A percentile compares a stretch with the other conserved stretches of the same genome.
phyloP scores from a whole-genome alignment of 2,113 vertebrate genomes.

The Mustela nigripes region DNA sequence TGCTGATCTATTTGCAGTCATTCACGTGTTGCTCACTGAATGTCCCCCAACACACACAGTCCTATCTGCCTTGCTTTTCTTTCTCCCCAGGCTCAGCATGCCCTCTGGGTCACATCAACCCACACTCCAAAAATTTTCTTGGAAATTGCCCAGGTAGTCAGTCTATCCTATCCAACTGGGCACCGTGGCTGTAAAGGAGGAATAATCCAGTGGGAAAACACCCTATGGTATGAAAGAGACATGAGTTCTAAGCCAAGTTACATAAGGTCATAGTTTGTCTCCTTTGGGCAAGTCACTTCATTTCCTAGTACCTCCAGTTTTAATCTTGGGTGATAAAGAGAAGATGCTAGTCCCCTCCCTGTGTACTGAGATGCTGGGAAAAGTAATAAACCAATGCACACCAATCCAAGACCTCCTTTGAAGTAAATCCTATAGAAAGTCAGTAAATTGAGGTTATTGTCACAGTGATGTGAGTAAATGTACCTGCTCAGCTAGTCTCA shows the following conservation, averaged over 20 bases:
- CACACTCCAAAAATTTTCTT: neutral
- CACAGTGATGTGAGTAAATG: neutral
- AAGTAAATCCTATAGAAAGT: constrained; percentile 26
- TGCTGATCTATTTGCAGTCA: neutral
- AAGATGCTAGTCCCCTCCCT: neutral
- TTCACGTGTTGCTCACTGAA: neutral
- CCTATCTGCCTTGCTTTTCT: neutral
- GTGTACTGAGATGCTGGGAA: neutral
- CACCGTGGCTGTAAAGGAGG: neutral
- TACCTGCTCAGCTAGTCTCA: neutral
- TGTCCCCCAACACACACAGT: neutral
- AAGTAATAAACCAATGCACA: neutral
- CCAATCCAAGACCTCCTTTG: neutral
- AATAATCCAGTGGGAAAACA: neutral
- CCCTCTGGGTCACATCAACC: constrained; percentile 23
- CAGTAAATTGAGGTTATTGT: constrained; percentile 22
- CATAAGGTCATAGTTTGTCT: neutral
- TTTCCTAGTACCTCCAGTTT: neutral
- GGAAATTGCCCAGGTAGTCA: neutral
- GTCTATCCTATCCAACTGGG: neutral
- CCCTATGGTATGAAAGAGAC: neutral
- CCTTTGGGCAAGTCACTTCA: neutral
- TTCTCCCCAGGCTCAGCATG: neutral
- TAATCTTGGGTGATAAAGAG: neutral
- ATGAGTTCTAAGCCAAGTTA: neutral